Conservation (phyloP, 2,113 vertebrate species). For the Xenus cinereus region DNA sequence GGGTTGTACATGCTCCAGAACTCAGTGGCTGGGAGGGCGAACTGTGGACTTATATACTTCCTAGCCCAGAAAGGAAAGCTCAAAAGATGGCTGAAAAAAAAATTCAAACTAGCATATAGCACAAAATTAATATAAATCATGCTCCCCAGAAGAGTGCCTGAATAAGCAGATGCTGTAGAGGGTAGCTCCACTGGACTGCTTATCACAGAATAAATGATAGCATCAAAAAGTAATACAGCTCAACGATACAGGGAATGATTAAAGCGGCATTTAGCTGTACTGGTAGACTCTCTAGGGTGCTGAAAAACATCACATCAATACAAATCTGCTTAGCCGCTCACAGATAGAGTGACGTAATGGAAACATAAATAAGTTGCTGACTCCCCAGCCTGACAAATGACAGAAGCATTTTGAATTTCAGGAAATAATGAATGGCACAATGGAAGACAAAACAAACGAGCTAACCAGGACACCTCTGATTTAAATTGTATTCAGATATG, state of each 20-base stretch:
- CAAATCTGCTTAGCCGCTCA: slow-evolving; percentile 24
- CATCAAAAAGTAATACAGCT: slow-evolving; percentile 27
- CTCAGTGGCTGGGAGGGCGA: rapidly evolving
- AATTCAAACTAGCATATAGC: not conserved
- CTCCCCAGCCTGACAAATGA: not conserved
- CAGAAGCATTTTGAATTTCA: not conserved
- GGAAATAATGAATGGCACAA: not conserved
- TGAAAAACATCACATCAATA: slow-evolving; percentile 39
- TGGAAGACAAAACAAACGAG: not conserved
- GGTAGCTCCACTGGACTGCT: not conserved
- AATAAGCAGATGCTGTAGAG: slow-evolving; percentile 1
- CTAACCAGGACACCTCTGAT: not conserved
- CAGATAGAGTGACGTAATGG: not conserved
- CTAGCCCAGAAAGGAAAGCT: not conserved
- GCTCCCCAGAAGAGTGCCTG: not conserved
- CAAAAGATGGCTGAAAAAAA: not conserved
- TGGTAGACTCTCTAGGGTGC: slow-evolving; percentile 9
- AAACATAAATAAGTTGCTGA: not conserved
- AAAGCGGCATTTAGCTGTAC: slow-evolving; percentile 8
- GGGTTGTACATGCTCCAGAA: not conserved
- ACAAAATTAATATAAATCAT: not conserved
- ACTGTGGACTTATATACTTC: not conserved
- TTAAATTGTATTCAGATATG: not conserved
- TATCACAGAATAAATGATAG: slow-evolving; percentile 43
- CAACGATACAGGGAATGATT: slow-evolving; percentile 23